Evolutionary conservation across 2,888 invertebrate genomes (phyloP), one percentile per base, ranked within the genome.

Genomic region (Macropis europaea): DNA sequence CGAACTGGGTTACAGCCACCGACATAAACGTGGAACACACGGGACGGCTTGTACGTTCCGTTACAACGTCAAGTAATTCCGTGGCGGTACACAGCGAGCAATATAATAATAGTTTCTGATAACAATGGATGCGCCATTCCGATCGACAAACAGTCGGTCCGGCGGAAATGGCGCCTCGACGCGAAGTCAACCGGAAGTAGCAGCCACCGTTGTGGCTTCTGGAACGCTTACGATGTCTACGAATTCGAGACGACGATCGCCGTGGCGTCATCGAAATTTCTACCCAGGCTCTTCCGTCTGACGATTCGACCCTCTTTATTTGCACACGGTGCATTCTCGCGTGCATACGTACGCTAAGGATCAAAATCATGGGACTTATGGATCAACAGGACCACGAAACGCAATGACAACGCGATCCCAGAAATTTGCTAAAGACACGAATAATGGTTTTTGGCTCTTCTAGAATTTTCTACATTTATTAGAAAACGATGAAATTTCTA

Each of bases 91-190:
- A 17, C 59, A 30, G 47, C 26, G 34, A 38, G n/a, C 42, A 32
- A 61, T 56, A 34, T 52, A 56, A 57, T 56, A 71, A 69, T 26
- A 42, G 52, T 52, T 40, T 11, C 56, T 34, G 48, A 50, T 70
- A 50, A 70, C 71, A 63, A 54, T 48, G 36, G 53, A 48, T 43
- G 32, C 30, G 24, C 19, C 38, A 38, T 62, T 62, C 47, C 36
- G 34, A 69, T 57, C 53, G 59, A 30, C 36, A 34, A 53, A 53
- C 57, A 62, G 38, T 62, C 42, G 17, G 30, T 6, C 11, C n/a
- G 11, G 15, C 32, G 32, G 22, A 30, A 45, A 28, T 13, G 40
- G 43, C 26, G 17, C 17, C 40, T 6, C 15, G 32, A 19, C 30
- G 7, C 13, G 7, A 66, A 57, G 7, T 32, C 32, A n/a, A 11